Evolutionary conservation across 2,888 invertebrate species (phyloP).

Genomic region (Escarpia spicata): DNA sequence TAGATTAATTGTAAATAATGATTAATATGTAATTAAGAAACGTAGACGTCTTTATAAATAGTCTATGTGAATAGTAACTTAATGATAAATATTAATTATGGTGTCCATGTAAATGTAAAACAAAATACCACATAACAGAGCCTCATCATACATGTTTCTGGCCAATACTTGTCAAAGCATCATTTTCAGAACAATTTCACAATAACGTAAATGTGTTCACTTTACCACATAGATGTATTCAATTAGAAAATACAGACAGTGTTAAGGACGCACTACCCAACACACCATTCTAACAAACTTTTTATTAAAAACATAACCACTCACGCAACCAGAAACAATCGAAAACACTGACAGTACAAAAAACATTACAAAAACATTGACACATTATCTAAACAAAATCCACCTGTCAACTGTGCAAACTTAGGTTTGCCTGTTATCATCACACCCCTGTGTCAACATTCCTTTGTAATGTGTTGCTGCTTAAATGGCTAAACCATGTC

Average conservation of each 20-base stretch:
- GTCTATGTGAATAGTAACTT: not conserved
- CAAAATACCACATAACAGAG: no score
- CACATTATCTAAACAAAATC: not conserved
- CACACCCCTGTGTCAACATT: not conserved
- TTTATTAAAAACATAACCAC: not conserved
- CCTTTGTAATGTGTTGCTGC: not conserved
- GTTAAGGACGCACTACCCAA: not conserved
- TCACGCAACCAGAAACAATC: not conserved
- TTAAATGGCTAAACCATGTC: constrained; percentile 1
- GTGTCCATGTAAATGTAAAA: no score
- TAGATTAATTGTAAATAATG: not conserved
- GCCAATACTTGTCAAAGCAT: not conserved
- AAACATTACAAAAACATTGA: not conserved
- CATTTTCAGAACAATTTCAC: not conserved
- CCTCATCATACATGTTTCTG: not conserved
- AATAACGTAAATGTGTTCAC: not conserved
- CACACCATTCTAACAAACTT: not conserved
- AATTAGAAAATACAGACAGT: not conserved
- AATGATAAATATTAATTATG: not conserved
- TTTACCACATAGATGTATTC: not conserved
- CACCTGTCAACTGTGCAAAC: not conserved
- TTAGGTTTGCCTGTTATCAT: not conserved
- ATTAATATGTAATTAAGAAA: not conserved
- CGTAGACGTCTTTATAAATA: no score
- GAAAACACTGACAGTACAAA: not conserved